Evolutionary conservation across 2,888 invertebrate genomes (phyloP).

Genomic region (Lysandra bellargus): DNA sequence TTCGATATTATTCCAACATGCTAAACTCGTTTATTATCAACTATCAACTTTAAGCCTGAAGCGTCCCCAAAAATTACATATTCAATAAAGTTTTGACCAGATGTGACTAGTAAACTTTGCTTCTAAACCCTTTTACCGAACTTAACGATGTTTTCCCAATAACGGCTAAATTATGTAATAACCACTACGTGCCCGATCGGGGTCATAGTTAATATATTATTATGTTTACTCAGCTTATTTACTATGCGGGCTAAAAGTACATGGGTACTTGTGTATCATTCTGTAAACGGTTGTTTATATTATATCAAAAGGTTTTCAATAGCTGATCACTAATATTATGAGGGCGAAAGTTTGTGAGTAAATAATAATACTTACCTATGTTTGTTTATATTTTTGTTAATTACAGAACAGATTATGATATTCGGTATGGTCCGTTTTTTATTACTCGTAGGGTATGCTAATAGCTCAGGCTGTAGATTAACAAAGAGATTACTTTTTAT

Average conservation of each 20-base stretch:
- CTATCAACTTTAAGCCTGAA: neutral
- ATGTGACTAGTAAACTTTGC: constrained; percentile 25
- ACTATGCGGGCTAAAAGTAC: constrained; percentile 6
- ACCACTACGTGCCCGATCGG: constrained; percentile 38
- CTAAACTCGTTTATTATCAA: neutral
- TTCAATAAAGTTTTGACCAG: constrained; percentile 32
- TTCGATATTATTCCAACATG: neutral
- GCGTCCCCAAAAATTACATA: constrained; percentile 36
- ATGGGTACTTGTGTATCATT: neutral
- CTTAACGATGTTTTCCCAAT: constrained; percentile 39
- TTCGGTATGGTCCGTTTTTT: too few species aligned
- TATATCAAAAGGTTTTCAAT: neutral
- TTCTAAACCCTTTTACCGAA: constrained; percentile 22
- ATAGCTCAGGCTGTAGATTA: too few species aligned
- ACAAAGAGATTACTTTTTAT: neutral
- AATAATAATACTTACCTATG: too few species aligned
- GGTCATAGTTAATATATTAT: constrained; percentile 38
- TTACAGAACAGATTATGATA: too few species aligned
- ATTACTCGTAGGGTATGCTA: too few species aligned
- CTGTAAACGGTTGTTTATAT: neutral
- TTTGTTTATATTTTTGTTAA: too few species aligned
- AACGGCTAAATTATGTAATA: constrained; percentile 38
- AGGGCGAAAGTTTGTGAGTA: too few species aligned
- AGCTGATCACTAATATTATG: too few species aligned
- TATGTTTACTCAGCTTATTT: constrained; percentile 36